Evolutionary conservation across 37 sponge, comb jelly and placozoan genomes (phyloP).

Genomic region (Eunapius fragilis): DNA sequence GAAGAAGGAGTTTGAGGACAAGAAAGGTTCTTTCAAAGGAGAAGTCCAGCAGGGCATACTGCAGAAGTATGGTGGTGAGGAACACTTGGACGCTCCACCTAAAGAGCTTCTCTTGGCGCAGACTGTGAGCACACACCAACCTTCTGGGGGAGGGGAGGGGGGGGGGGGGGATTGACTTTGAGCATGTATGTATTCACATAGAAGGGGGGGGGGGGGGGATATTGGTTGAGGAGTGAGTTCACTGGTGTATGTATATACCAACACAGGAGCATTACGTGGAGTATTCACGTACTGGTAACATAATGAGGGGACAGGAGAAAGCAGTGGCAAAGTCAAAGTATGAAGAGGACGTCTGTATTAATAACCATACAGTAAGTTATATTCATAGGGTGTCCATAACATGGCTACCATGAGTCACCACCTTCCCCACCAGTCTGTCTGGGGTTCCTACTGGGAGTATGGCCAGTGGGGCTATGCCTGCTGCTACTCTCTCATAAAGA

Average conservation of each 20-base stretch:
- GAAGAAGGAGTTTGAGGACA: conserved; percentile 81
- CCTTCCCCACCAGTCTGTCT: conserved; percentile 77
- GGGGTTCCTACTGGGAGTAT: conserved; percentile 95
- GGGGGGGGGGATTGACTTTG: too few species aligned
- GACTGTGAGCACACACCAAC: too few species aligned
- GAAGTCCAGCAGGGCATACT: conserved; percentile 78
- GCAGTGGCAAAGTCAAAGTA: conserved; percentile 92
- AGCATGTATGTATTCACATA: too few species aligned
- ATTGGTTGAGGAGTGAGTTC: background rate
- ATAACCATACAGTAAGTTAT: conserved; percentile 86
- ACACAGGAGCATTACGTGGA: conserved; percentile 96
- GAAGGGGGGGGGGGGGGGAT: conserved; percentile 1
- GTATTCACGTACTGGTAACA: conserved; percentile 88
- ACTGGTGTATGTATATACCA: conserved; percentile 1
- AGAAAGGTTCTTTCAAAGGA: conserved; percentile 84
- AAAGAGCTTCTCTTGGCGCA: conserved; percentile 91
- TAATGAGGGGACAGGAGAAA: conserved; percentile 94
- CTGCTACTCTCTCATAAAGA: conserved; percentile 88
- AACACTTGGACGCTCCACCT: conserved; percentile 93
- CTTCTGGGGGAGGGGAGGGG: background rate
- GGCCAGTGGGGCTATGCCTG: conserved; percentile 96
- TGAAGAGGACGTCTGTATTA: conserved; percentile 90
- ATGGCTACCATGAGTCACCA: background rate
- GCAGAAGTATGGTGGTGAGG: conserved; percentile 95
- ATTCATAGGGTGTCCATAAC: background rate